Conservation (phyloP, 2,113 vertebrate genomes). For the Stegastes partitus region DNA sequence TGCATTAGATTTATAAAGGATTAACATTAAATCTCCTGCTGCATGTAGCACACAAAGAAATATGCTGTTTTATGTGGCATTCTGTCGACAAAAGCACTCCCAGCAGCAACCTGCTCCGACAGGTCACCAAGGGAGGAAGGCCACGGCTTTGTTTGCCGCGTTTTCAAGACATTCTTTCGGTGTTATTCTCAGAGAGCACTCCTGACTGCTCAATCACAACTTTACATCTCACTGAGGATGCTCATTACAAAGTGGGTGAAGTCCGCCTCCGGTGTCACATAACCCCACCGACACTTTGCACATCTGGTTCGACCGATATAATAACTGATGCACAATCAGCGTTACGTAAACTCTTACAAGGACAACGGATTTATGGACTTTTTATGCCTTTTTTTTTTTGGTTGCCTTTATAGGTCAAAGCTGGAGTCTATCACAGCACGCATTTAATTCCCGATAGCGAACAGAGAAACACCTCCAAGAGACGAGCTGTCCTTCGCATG, state of each 20-base stretch:
- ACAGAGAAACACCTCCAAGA: conserved; percentile 1
- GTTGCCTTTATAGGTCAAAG: conserved; percentile 12
- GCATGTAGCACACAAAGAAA: no score
- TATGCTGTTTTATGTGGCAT: no score
- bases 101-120: conserved; percentile 4
- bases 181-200: neutral
- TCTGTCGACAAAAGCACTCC: no score
- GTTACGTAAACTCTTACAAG: neutral
- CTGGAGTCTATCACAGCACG: conserved; percentile 20
- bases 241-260: conserved; percentile 36
- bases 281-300: conserved; percentile 22
- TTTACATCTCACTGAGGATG: conserved; percentile 1
- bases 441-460: conserved; percentile 20
- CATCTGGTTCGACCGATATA: neutral
- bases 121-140: conserved; percentile 4
- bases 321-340: conserved; percentile 8
- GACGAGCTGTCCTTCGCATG: conserved; percentile 24
- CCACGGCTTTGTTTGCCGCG: neutral
- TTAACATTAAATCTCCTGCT: neutral
- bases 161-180: neutral
- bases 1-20: no score
- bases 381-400: neutral
- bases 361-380: neutral
- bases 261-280: conserved; percentile 24
- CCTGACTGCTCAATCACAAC: conserved; percentile 4